Evolutionary conservation across 2,113 vertebrate genomes (phyloP).

Genomic region (Steatornis caripensis): DNA sequence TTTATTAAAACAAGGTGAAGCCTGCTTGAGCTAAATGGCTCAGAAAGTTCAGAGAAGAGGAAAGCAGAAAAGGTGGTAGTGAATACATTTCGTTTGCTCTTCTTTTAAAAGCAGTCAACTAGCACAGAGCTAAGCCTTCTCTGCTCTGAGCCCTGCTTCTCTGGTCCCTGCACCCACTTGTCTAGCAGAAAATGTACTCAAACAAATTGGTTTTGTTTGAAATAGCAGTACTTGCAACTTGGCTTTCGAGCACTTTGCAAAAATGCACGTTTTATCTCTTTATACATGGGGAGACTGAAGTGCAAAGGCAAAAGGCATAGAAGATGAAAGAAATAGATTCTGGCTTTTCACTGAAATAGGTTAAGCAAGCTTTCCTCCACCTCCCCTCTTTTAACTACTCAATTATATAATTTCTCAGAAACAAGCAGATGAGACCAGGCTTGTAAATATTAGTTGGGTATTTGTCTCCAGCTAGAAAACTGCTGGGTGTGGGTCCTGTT

Average conservation of each 20-base stretch:
- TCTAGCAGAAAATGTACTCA: neutral
- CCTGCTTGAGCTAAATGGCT: constrained; percentile 48
- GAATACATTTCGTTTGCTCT: neutral
- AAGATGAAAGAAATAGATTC: neutral
- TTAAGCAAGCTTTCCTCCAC: neutral
- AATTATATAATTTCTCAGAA: neutral
- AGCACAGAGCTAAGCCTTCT: neutral
- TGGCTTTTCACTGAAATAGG: neutral
- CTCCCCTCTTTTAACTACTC: neutral
- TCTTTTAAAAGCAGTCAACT: constrained; percentile 9
- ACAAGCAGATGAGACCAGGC: neutral
- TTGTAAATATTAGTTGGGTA: neutral
- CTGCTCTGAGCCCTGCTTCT: neutral
- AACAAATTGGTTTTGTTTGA: constrained; percentile 4
- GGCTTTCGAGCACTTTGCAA: neutral
- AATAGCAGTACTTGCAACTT: constrained; percentile 14
- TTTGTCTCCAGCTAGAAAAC: neutral
- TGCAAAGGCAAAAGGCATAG: neutral
- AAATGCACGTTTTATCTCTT: neutral
- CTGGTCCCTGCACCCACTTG: neutral
- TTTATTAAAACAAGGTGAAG: constrained; percentile 32
- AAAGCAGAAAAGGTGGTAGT: constrained; percentile 4
- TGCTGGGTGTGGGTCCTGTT: neutral
- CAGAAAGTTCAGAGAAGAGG: neutral
- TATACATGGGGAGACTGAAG: neutral